Evolutionary conservation across 2,797 vertebrate genomes (phyloP).

Genomic region (Perdix hodgsoniae): DNA sequence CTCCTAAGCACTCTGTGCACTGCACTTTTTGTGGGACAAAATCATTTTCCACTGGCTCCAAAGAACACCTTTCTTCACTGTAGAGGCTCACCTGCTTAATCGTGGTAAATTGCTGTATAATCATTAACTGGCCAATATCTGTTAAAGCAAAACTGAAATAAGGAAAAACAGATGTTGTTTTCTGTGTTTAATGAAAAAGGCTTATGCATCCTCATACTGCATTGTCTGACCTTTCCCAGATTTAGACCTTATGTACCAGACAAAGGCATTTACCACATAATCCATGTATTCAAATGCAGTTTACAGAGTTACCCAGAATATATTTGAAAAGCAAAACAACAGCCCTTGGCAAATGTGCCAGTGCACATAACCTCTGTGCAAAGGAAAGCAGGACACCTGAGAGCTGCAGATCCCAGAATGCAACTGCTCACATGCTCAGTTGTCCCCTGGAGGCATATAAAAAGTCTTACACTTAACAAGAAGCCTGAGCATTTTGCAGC

Average conservation of each 20-base stretch:
- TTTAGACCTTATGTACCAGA: neutral
- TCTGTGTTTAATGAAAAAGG: constrained; percentile 52
- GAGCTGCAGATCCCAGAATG: constrained; percentile 10
- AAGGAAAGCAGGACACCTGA: constrained; percentile 6
- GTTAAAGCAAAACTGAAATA: constrained; percentile 53
- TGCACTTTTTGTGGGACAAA: neutral
- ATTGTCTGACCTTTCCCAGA: constrained; percentile 6
- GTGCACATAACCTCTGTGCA: neutral
- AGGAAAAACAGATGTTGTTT: constrained; percentile 68
- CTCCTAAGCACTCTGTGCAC: neutral
- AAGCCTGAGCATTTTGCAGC: neutral
- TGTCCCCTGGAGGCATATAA: neutral
- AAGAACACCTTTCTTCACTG: neutral
- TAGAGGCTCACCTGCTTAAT: constrained; percentile 10
- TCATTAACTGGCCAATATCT: constrained; percentile 48
- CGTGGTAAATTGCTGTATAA: constrained; percentile 37
- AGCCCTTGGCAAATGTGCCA: neutral
- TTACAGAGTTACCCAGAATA: constrained; percentile 6
- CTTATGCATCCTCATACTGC: neutral
- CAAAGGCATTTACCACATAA: neutral
- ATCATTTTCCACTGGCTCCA: neutral
- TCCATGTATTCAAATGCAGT: constrained; percentile 5
- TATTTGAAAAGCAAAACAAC: constrained; percentile 35
- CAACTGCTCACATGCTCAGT: neutral
- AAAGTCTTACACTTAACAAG: constrained; percentile 15